phyloP scores from a whole-genome alignment of 2,888 invertebrate genomes.

The Chromoteleia sp. region DNA sequence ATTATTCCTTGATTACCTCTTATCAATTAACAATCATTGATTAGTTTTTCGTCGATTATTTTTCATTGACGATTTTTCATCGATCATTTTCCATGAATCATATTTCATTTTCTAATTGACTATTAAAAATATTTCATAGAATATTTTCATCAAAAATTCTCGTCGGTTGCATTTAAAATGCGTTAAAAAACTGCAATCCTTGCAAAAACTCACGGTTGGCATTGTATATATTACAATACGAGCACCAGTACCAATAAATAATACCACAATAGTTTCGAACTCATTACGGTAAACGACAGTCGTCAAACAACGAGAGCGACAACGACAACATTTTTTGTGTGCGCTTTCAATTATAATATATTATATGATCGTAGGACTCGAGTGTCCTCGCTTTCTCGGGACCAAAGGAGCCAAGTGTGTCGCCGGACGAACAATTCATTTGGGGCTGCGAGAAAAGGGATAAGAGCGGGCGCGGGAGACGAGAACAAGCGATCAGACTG shows the following conservation, averaged over 20 bases:
- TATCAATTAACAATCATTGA: no score
- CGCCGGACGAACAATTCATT: constrained; percentile 42
- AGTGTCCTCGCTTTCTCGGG: constrained; percentile 37
- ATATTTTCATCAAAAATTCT: no score
- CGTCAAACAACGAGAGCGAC: constrained; percentile 21
- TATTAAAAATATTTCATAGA: no score
- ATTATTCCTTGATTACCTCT: no score
- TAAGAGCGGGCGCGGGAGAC: constrained; percentile 7
- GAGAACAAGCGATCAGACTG: constrained; percentile 26
- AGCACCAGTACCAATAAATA: not conserved
- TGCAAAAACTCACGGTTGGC: no score
- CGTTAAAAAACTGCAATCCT: no score
- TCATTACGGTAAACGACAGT: constrained; percentile 36
- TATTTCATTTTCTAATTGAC: no score
- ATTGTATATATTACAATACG: not conserved
- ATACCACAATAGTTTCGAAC: constrained; percentile 36
- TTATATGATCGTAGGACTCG: constrained; percentile 5
- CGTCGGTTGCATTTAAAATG: no score
- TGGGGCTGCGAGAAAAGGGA: constrained; percentile 14
- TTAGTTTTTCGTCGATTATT: no score
- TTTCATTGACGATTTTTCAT: no score
- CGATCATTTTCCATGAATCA: no score
- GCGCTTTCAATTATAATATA: constrained; percentile 11
- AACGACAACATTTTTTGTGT: constrained; percentile 10
- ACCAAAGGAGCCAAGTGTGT: constrained; percentile 51